Conservation (phyloP, 2,797 vertebrate species). For the Trachurus trachurus region DNA sequence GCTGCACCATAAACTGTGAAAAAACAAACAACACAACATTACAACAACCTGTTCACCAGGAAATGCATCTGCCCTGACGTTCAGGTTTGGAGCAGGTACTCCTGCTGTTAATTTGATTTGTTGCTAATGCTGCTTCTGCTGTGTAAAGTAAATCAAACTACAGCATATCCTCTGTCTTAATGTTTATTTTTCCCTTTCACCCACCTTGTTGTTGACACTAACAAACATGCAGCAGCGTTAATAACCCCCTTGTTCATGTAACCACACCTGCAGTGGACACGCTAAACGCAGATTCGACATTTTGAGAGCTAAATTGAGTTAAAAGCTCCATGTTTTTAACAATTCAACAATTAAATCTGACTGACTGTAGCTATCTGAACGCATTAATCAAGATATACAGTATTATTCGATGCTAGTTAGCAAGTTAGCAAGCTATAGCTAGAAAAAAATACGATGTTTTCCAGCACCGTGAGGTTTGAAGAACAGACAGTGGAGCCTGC, state of each 20-base stretch:
- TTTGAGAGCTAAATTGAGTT: background rate
- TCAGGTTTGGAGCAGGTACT: background rate
- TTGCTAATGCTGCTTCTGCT: background rate
- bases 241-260: too few species aligned
- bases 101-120: background rate
- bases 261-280: background rate
- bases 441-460: background rate
- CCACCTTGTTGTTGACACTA: background rate
- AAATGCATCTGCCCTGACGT: background rate
- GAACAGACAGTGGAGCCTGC: background rate
- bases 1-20: background rate
- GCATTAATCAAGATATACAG: slow-evolving; percentile 15
- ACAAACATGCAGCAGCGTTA: background rate
- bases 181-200: background rate
- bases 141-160: background rate
- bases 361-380: background rate
- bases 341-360: too few species aligned
- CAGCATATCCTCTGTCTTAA: background rate
- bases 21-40: background rate
- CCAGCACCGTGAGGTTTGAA: background rate
- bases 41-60: background rate
- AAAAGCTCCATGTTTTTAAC: background rate
- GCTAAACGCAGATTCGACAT: background rate
- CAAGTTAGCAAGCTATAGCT: slow-evolving; percentile 2
- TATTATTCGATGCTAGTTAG: slow-evolving; percentile 27